A percentile compares a stretch with the other conserved stretches of the same genome.
phyloP scores from a whole-genome alignment of 2,797 vertebrate genomes.

The Babyrousa celebensis region DNA sequence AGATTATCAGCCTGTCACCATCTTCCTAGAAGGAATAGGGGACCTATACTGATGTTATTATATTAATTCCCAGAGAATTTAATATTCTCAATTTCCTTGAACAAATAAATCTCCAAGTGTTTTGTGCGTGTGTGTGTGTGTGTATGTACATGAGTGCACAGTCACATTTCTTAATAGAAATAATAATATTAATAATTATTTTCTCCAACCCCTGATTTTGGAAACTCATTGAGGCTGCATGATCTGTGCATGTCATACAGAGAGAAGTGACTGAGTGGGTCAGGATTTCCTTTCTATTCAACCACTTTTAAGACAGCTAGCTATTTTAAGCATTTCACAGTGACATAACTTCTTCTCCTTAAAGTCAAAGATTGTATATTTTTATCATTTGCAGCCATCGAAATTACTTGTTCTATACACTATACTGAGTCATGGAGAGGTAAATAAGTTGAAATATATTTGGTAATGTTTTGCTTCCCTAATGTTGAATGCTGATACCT shows the following conservation, averaged over 20 bases:
- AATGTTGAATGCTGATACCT: background rate
- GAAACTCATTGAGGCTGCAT: background rate
- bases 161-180: background rate
- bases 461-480: background rate
- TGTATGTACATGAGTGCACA: no score
- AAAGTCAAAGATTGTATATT: background rate
- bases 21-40: background rate
- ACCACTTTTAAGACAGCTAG: background rate
- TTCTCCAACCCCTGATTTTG: background rate
- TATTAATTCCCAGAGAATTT: conserved; percentile 21
- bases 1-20: background rate
- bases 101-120: background rate
- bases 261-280: background rate
- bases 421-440: background rate
- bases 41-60: background rate
- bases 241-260: background rate
- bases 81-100: background rate
- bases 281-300: background rate
- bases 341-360: background rate
- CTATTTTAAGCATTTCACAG: background rate
- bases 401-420: background rate
- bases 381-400: background rate
- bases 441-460: background rate
- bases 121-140: background rate
- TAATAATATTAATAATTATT: background rate